Percentiles rank a stretch among this genome's conserved stretches.
phyloP scores from a whole-genome alignment of 2,797 vertebrate species.

The Phoeniculus purpureus region DNA sequence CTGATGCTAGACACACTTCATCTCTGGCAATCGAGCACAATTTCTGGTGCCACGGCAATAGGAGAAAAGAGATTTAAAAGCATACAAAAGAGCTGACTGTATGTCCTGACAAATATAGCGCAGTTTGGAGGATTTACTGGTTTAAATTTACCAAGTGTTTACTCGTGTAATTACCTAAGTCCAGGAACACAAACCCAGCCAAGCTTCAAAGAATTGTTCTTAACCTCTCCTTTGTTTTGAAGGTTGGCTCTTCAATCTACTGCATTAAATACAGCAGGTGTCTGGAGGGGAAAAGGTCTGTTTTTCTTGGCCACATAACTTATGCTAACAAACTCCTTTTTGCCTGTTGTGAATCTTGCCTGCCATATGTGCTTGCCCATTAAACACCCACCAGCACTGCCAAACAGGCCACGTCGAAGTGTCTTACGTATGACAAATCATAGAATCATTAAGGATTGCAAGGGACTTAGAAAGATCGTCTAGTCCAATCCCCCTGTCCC shows the following conservation, averaged over 20 bases:
- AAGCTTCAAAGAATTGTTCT: not conserved
- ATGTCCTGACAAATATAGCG: not conserved
- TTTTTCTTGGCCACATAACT: not conserved
- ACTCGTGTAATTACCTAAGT: not conserved
- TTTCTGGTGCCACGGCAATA: not conserved
- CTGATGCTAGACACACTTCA: not conserved
- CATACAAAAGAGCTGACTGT: not conserved
- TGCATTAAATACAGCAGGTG: not conserved
- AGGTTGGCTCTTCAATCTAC: not conserved
- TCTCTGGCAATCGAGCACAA: not conserved
- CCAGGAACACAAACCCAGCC: not conserved
- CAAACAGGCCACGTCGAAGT: too few species aligned
- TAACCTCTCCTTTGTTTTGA: not conserved
- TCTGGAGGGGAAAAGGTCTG: accelerated
- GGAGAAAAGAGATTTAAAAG: not conserved
- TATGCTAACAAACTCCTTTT: not conserved
- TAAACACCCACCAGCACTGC: not conserved
- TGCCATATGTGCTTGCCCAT: not conserved
- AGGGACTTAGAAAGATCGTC: too few species aligned
- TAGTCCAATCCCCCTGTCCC: too few species aligned
- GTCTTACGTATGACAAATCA: not conserved
- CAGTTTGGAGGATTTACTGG: not conserved
- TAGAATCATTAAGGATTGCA: too few species aligned
- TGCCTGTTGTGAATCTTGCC: not conserved
- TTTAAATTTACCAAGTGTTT: not conserved